Evolutionary conservation across 2,113 vertebrate species (phyloP), one percentile per base, ranked within the genome.

Genomic region (Mirounga angustirostris): DNA sequence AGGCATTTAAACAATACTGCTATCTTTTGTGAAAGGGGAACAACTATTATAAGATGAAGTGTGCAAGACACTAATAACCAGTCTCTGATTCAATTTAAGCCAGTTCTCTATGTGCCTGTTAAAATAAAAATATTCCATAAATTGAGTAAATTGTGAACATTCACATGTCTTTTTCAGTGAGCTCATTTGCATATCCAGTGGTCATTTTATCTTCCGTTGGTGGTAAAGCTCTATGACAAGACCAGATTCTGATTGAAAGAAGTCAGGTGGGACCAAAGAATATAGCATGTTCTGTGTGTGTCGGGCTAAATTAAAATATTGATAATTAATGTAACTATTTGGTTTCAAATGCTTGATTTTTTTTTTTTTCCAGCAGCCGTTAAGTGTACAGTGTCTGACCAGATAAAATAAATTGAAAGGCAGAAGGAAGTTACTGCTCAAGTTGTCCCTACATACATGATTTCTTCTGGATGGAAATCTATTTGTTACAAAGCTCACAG

Each of bases 301-400:
- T 36, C 78, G 30, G 50, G 16, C 52, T 87, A 87, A 79, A 56
- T 36, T 89, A 61, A 59, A 84, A 65, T 95, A 76, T 65, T 65
- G 65, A 30, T 85, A 73, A 86, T 93, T 93, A 94, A 78, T 85
- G 1, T 65, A 58, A 18, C 83, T 88, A 83, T 65, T 92, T 97
- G 61, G 28, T 95, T 96, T 85, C 12, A 2, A 21, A 88, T 11
- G 46, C 36, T 59, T 89, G 14, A 76, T 3, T 85, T 24, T 56
- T 21, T 85, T 16, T 56, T 82, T 81, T 56, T 9, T 40, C 36
- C 24, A 92, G n/a, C 56, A 79, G 65, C 3, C 28, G 9, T 95
- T 92, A 67, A 82, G 33, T 96, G 22, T 33, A 2, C 11, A 30
- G 0, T 87, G 52, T 76, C 46, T 30, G 88, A 58, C 58, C 67